Evolutionary conservation across 2,888 invertebrate genomes (phyloP).

Genomic region (Acleris holmiana): DNA sequence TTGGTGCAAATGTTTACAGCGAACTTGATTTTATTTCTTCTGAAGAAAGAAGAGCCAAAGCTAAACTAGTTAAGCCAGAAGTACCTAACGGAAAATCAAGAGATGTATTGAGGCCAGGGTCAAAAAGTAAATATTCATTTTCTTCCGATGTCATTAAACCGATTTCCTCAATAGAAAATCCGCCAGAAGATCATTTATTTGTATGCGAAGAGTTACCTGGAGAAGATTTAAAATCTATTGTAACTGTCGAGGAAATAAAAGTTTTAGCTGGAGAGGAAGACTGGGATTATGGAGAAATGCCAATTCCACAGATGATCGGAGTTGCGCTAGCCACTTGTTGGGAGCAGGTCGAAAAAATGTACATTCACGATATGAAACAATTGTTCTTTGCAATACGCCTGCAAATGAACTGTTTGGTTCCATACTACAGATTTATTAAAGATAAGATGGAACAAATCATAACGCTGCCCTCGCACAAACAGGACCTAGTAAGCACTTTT

Average conservation of each 20-base stretch:
- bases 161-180: constrained; percentile 49
- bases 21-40: constrained; percentile 62
- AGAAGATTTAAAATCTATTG: constrained; percentile 49
- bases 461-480: constrained; percentile 83
- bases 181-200: constrained; percentile 45
- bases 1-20: constrained; percentile 69
- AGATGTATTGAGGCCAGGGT: constrained; percentile 57
- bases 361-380: constrained; percentile 81
- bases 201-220: constrained; percentile 49
- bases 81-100: constrained; percentile 56
- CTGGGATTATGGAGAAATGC: constrained; percentile 75
- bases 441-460: constrained; percentile 83
- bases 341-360: constrained; percentile 78
- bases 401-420: constrained; percentile 80
- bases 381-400: constrained; percentile 84
- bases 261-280: constrained; percentile 72
- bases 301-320: constrained; percentile 63
- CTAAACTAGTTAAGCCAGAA: constrained; percentile 70
- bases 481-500: constrained; percentile 82
- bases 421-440: constrained; percentile 82
- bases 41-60: constrained; percentile 67
- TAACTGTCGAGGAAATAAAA: constrained; percentile 53
- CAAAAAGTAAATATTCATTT: constrained; percentile 60
- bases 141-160: constrained; percentile 60
- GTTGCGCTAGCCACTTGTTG: constrained; percentile 76